Percentiles rank a stretch among this genome's conserved stretches.
phyloP scores from a whole-genome alignment of 2,888 invertebrate species.

The Tiliacea citrago region DNA sequence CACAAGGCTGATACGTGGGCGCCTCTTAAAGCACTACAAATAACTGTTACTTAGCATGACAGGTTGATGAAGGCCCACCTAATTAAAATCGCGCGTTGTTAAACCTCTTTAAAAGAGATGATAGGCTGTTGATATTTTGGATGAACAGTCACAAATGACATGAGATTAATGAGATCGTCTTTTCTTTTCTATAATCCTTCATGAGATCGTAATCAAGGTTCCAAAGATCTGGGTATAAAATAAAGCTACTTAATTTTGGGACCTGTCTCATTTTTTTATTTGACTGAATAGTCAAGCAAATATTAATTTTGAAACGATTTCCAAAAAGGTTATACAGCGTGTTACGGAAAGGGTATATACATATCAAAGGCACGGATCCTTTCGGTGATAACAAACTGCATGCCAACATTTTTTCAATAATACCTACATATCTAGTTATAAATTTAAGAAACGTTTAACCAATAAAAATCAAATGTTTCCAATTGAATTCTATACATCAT shows the following conservation, averaged over 20 bases:
- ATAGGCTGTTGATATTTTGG: background rate
- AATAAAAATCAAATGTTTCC: too few relatives aligned
- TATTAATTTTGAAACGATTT: too few relatives aligned
- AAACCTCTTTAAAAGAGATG: background rate
- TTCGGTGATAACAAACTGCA: too few relatives aligned
- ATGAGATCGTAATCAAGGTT: background rate
- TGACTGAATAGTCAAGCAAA: background rate
- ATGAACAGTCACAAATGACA: background rate
- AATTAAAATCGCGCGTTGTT: background rate
- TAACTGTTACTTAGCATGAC: background rate
- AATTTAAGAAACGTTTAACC: too few relatives aligned
- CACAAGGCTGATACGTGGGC: background rate
- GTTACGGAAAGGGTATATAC: too few relatives aligned
- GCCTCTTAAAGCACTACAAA: background rate
- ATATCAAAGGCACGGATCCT: too few relatives aligned
- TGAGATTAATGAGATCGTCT: background rate
- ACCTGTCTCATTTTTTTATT: background rate
- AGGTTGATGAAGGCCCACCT: background rate
- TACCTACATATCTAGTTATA: too few relatives aligned
- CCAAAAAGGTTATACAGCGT: too few relatives aligned
- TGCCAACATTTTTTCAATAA: too few relatives aligned
- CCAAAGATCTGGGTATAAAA: background rate
- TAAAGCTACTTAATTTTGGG: background rate
- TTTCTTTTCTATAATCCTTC: background rate
- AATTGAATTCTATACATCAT: too few relatives aligned